These are phyloP conservation scores for Epinotia demarniana DNA, from an alignment of 2,888 invertebrate genomes.

Conservation along the genomic window DNA sequence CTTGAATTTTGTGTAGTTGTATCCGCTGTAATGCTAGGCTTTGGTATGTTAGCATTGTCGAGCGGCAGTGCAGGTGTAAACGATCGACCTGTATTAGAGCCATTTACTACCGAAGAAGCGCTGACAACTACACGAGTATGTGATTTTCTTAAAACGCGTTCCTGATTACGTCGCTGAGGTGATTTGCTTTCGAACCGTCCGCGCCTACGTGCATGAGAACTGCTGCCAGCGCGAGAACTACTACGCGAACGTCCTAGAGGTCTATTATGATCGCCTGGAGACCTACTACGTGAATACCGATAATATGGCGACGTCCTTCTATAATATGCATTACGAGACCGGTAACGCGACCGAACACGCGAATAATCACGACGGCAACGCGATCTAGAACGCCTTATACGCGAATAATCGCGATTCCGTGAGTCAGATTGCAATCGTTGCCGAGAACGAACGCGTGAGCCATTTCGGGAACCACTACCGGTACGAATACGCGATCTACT, in stretches of 20 bases:
- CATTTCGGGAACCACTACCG: too few relatives aligned
- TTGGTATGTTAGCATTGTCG: neutral
- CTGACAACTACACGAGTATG: neutral
- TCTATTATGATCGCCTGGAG: neutral
- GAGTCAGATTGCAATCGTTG: neutral
- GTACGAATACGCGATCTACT: too few relatives aligned
- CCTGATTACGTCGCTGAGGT: neutral
- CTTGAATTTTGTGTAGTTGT: neutral
- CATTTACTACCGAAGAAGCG: neutral
- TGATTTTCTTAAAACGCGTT: conserved; percentile 1
- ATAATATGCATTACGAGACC: neutral
- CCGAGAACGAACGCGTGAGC: neutral
- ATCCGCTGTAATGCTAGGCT: neutral
- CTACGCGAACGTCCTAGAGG: neutral
- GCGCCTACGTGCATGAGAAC: neutral
- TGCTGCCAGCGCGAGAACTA: neutral
- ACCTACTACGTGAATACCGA: neutral
- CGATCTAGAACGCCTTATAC: conserved; percentile 2
- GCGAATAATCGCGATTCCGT: neutral
- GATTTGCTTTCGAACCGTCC: neutral
- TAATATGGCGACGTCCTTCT: neutral
- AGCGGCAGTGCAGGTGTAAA: neutral
- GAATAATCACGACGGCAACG: conserved; percentile 3
- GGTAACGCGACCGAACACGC: neutral
- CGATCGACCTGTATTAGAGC: neutral